These are phyloP conservation scores for Hymenochirus boettgeri DNA, from an alignment of 2,113 vertebrate species.

Conservation along the genomic window DNA sequence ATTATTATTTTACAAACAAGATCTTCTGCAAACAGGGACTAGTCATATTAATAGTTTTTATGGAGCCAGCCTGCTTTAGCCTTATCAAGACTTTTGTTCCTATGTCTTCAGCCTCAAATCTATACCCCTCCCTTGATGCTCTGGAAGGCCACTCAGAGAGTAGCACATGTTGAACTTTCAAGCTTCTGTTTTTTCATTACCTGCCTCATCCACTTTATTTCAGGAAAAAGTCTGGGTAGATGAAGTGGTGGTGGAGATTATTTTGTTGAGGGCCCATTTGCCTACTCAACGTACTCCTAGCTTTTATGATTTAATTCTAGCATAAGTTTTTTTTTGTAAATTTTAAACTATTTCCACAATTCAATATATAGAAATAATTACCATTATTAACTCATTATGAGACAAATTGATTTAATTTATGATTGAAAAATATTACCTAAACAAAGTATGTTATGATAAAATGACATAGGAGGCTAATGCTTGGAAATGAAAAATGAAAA, in stretches of 20 bases:
- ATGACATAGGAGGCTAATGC: no score
- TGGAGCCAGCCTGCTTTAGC: conserved; percentile 57
- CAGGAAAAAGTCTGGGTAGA: conserved; percentile 56
- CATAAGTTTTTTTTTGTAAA: no score
- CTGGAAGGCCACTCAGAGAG: conserved; percentile 60
- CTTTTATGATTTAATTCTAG: conserved; percentile 59
- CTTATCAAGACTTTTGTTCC: conserved; percentile 53
- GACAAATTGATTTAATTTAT: no score
- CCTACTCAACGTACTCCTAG: conserved; percentile 64
- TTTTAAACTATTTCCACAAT: no score
- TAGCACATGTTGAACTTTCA: conserved; percentile 61
- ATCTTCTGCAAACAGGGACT: conserved; percentile 62
- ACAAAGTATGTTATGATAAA: no score
- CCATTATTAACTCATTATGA: no score
- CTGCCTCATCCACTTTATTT: conserved; percentile 58
- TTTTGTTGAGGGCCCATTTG: conserved; percentile 59
- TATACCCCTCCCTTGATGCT: conserved; percentile 47
- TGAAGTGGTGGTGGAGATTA: conserved; percentile 54
- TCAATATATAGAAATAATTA: no score
- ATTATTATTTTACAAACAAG: conserved; percentile 65
- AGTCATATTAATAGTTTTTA: conserved; percentile 64
- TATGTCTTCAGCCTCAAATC: conserved; percentile 42
- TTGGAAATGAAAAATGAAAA: no score
- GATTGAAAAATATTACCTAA: no score
- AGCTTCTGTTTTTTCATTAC: conserved; percentile 54